Percentiles rank a stretch among this genome's conserved stretches.
Conservation (phyloP, 2,113 vertebrate species). For the Ellobius talpinus region DNA sequence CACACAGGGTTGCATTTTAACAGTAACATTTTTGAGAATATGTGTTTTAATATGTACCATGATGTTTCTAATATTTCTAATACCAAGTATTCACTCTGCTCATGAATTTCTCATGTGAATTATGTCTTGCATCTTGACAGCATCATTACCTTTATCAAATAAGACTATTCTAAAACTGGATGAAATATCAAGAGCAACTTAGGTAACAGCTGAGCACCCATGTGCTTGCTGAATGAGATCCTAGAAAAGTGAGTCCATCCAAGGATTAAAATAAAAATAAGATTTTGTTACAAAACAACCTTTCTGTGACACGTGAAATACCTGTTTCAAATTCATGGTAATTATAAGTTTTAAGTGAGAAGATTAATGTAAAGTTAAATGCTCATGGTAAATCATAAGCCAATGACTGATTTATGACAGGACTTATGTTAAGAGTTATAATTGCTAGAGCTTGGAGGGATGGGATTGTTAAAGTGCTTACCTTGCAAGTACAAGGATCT, state of each 20-base stretch:
- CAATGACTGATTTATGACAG: background rate
- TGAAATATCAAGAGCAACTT: background rate
- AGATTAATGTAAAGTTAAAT: background rate
- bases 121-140: background rate
- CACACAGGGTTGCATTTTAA: background rate
- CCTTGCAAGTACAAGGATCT: background rate
- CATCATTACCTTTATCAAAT: background rate
- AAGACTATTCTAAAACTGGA: background rate
- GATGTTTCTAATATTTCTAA: constrained; percentile 4
- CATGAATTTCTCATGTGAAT: background rate
- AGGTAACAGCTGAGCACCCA: background rate
- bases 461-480: background rate
- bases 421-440: background rate
- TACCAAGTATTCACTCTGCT: constrained; percentile 13
- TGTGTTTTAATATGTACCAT: background rate
- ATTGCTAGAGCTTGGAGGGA: background rate
- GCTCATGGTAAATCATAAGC: background rate
- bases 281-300: background rate
- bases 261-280: background rate
- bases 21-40: background rate
- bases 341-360: background rate
- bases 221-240: background rate
- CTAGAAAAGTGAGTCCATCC: background rate
- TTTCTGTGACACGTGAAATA: background rate
- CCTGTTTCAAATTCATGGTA: background rate